Evolutionary conservation across 2,113 vertebrate species (phyloP).

Genomic region (Megaleporinus macrocephalus): DNA sequence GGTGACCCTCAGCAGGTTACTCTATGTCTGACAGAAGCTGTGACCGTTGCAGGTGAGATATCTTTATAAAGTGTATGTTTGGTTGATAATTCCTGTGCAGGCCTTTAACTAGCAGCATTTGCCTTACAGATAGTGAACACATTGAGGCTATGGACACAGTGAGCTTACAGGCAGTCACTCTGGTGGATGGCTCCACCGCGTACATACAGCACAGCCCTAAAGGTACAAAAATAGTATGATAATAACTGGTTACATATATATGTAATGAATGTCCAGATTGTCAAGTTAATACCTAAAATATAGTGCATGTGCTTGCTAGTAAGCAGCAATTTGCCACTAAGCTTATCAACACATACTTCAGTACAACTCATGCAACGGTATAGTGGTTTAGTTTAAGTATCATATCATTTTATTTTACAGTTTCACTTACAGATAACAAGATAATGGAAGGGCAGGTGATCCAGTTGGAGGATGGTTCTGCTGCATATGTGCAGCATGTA

Average conservation of each 20-base stretch:
- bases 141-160: slow-evolving; percentile 96
- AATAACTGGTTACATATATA: not conserved
- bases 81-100: not conserved
- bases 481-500: slow-evolving; percentile 96
- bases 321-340: not conserved
- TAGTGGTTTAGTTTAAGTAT: not conserved
- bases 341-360: not conserved
- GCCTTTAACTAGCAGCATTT: not conserved
- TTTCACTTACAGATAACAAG: slow-evolving; percentile 86
- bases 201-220: slow-evolving; percentile 97
- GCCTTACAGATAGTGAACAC: slow-evolving; percentile 87
- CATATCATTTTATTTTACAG: slow-evolving; percentile 31
- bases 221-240: slow-evolving; percentile 69
- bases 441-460: slow-evolving; percentile 98
- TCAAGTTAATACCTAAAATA: not conserved
- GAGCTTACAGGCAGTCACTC: slow-evolving; percentile 95
- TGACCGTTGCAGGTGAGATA: slow-evolving; percentile 89
- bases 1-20: slow-evolving; percentile 94
- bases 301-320: not conserved
- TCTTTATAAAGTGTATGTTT: not conserved
- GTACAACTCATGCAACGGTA: not conserved
- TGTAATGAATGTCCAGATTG: not conserved
- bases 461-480: slow-evolving; percentile 96
- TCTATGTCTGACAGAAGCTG: slow-evolving; percentile 93
- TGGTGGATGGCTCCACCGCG: slow-evolving; percentile 95